A percentile compares a stretch with the other conserved stretches of the same genome.
Conservation (phyloP, 2,888 invertebrate genomes). For the Dusona sp. region DNA sequence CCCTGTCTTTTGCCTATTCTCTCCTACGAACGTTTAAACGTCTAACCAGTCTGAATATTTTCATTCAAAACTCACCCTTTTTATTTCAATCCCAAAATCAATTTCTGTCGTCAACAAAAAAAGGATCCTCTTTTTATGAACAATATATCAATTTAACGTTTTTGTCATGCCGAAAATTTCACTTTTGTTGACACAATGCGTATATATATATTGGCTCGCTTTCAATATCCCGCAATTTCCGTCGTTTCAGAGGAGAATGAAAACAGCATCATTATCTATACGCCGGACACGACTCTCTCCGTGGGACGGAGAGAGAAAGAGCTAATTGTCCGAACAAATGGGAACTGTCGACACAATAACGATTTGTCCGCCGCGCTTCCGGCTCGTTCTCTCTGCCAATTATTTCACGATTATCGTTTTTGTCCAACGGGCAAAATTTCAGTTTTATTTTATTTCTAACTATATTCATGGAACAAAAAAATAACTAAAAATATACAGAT, state of each 20-base stretch:
- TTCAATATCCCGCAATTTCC: slow-evolving; percentile 54
- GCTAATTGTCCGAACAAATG: slow-evolving; percentile 30
- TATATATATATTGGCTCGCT: slow-evolving; percentile 11
- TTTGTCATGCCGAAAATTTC: neutral
- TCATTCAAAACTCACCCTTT: neutral
- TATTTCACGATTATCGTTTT: slow-evolving; percentile 45
- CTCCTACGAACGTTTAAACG: neutral
- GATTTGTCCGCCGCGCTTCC: slow-evolving; percentile 39
- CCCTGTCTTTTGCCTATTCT: neutral
- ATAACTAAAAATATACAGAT: too few species aligned
- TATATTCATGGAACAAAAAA: too few species aligned
- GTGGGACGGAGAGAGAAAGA: slow-evolving; percentile 10
- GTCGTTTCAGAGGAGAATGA: slow-evolving; percentile 50
- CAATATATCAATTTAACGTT: neutral
- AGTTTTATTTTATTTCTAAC: slow-evolving; percentile 3
- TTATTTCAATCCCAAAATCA: neutral
- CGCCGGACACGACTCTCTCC: slow-evolving; percentile 28
- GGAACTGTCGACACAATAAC: slow-evolving; percentile 35
- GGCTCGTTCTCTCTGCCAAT: slow-evolving; percentile 32
- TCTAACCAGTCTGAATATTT: neutral
- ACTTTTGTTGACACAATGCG: neutral
- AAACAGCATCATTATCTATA: slow-evolving; percentile 54
- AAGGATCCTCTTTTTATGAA: neutral
- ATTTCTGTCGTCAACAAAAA: neutral
- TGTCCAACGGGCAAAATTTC: neutral